These are phyloP conservation scores for Montipora capitata DNA, from an alignment of 92 coral and sea anemone species.

Conservation along the genomic window DNA sequence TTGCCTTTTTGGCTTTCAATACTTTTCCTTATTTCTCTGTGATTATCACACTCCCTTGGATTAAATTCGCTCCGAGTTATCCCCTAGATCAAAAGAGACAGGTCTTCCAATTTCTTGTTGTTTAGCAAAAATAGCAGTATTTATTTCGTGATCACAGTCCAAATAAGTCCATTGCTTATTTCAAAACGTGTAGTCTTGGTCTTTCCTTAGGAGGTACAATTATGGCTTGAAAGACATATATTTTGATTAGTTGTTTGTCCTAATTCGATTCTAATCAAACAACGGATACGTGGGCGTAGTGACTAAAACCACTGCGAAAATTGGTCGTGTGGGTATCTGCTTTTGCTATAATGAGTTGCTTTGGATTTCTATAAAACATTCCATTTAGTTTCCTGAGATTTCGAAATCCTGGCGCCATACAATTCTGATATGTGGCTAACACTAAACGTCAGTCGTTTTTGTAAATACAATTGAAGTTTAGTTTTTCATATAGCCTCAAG, in stretches of 20 bases:
- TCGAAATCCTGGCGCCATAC: neutral
- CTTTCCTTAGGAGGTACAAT: constrained; percentile 49
- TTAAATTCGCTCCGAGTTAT: neutral
- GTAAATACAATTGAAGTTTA: constrained; percentile 12
- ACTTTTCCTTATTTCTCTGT: neutral
- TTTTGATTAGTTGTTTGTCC: constrained; percentile 27
- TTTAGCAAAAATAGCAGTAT: constrained; percentile 29
- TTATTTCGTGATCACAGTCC: constrained; percentile 15
- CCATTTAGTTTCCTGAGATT: neutral
- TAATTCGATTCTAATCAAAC: constrained; percentile 25
- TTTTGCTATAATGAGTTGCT: neutral
- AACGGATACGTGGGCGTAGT: neutral
- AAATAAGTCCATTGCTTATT: constrained; percentile 23
- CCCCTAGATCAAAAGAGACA: neutral
- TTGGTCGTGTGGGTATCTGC: neutral
- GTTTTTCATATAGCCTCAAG: constrained; percentile 13
- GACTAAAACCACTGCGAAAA: neutral
- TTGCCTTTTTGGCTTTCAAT: neutral
- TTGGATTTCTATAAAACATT: neutral
- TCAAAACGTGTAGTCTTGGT: constrained; percentile 22
- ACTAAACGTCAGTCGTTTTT: neutral
- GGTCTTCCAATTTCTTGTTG: constrained; percentile 10
- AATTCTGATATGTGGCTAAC: neutral
- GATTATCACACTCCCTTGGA: neutral
- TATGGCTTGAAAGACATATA: constrained; percentile 31